Base-by-base conservation (phyloP, 2,797 vertebrate genomes). In the Dendrocincla fuliginosa region DNA sequence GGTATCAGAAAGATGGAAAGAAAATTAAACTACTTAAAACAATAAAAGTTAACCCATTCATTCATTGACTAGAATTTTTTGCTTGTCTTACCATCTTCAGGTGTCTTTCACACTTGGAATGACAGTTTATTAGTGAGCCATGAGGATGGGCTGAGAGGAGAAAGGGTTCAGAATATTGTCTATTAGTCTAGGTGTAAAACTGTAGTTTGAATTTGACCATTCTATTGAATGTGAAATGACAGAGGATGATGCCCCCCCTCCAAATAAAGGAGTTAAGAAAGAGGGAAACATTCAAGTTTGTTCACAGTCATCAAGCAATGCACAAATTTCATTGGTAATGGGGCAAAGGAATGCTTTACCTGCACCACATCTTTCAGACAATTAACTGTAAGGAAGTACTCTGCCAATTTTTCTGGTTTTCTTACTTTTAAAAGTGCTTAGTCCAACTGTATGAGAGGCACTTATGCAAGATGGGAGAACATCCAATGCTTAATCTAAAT, bases 41-140 rank as follows among this genome's bases (percentile, higher is more conserved):
- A 30, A 9, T 4, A n/a, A 25, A n/a, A 65, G 2, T 73, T 86
- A 89, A 79, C 20, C 27, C 22, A 11, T 86, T 78, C 18, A 32
- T 18, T 28, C 18, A 33, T 18, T 28, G 5, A 57, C 6, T 22
- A 44, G 13, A 78, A 5, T 8, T 35, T 32, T 87, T 83, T 64
- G 7, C 5, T 77, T 65, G 3, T 37, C 17, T n/a, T 59, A 19
- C 2, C 46, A 0, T 24, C 4, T 60, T 41, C 0, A 0, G 2
- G 2, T 32, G 14, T 22, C 18, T 44, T 92, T 73, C 37, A 17
- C 13, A 20, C 3, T n/a, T 49, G 22, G 16, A 77, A 70, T 35
- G 9, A 2, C 4, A 46, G 5, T 19, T 80, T 47, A 33, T 10
- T 55, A 32, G 28, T 30, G 11, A 64, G 16, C 9, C 6, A 13